Conservation (phyloP, 1,140 invertebrate genomes). For the Pseudomyrmex gracilis region DNA sequence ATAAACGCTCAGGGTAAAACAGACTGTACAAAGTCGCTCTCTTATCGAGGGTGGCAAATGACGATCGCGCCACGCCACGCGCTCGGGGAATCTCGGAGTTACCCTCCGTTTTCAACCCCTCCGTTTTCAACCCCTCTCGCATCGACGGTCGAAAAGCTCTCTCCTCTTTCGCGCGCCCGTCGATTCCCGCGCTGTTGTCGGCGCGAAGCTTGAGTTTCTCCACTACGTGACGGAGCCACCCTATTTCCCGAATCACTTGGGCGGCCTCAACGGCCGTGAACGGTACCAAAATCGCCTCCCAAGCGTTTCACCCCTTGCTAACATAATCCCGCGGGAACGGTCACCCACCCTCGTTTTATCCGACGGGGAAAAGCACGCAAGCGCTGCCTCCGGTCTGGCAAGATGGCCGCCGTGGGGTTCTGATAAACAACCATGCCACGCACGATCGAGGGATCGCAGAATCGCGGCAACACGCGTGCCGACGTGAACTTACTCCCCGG, state of each 20-base stretch:
- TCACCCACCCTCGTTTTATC: conserved; percentile 34
- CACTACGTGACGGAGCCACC: conserved; percentile 60
- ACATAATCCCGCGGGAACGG: conserved; percentile 67
- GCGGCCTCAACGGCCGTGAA: not conserved
- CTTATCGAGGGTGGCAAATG: conserved; percentile 38
- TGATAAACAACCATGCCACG: conserved; percentile 74
- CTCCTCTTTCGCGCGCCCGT: conserved; percentile 43
- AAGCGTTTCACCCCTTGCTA: not conserved
- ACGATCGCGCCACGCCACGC: conserved; percentile 13
- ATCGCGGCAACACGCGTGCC: not conserved
- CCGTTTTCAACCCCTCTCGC: not conserved
- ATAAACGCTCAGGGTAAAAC: conserved; percentile 34
- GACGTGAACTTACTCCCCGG: conserved; percentile 47
- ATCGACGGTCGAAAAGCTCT: conserved; percentile 12
- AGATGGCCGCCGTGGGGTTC: conserved; percentile 73
- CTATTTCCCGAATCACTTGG: not conserved
- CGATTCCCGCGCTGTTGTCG: not conserved
- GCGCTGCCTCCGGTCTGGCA: conserved; percentile 65
- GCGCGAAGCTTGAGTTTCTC: conserved; percentile 25
- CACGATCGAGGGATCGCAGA: conserved; percentile 35
- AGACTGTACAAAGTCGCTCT: conserved; percentile 3
- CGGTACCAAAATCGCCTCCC: not conserved
- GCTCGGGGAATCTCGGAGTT: conserved; percentile 1
- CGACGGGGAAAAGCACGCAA: conserved; percentile 67
- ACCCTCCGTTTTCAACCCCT: not conserved